Base-by-base conservation (phyloP, 1,140 invertebrate genomes). In the Drosophila oshimai region DNA sequence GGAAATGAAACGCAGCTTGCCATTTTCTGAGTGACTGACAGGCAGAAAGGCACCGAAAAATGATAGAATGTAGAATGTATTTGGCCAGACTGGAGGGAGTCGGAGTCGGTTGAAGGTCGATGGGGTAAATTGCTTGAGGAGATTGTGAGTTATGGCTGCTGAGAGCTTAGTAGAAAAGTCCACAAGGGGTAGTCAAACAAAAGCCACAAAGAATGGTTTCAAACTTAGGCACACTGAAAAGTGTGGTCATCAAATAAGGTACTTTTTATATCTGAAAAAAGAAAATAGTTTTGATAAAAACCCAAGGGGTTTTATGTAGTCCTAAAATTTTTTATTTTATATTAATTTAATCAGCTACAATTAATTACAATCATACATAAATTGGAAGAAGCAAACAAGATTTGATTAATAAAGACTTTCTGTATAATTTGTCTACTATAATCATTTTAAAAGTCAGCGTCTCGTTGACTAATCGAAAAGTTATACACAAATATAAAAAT, bases 1-100 rank as follows among this genome's bases (percentile, higher is more conserved):
- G 31, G 47, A 55, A 70, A 47, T 22, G 55, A 44, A 70, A 60
- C 62, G 50, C 67, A 57, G 49, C 50, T 70, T 69, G 67, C 33
- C 65, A 69, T 70, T 57, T 31, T n/a, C n/a, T 22, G 17, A 54
- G 39, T 60, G 37, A 62, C 20, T 60, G 54, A 31, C 67, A 57
- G 67, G 24, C 65, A 55, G 62, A 33, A 49, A 57, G 42, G 67
- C 62, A 12, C 42, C 34, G 33, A 55, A 68, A 60, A 55, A 42
- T 34, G 28, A 45, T 45, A 62, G 22, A 62, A 60, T 60, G 22
- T 45, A 62, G 22, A 62, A 60, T 60, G 22, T 60, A 60, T 36
- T n/a, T 18, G 58, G 37, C 37, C 22, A 62, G 54, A 60, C 58
- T 20, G 37, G 29, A 60, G 53, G 53, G 22, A 58, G 62, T 36